Conservation (phyloP, 92 coral and sea anemone species). For the Zoanthus solanderi region DNA sequence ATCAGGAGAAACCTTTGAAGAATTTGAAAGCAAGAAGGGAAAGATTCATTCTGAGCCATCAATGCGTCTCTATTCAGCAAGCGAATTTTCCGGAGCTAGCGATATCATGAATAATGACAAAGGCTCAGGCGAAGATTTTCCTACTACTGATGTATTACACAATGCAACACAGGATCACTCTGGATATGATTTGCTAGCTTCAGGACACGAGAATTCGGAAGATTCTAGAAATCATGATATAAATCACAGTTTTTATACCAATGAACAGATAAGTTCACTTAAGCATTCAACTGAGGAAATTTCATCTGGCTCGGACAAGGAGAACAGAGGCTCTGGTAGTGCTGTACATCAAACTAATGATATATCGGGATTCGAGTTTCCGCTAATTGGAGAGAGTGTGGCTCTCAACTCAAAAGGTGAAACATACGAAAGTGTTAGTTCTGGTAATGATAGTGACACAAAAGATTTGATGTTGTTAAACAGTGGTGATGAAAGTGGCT, state of each 20-base stretch:
- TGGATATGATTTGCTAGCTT: conserved; percentile 10
- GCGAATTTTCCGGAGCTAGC: neutral
- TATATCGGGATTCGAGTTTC: conserved; percentile 37
- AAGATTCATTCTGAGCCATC: neutral
- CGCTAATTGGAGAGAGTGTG: neutral
- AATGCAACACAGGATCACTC: neutral
- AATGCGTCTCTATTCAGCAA: neutral
- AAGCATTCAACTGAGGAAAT: neutral
- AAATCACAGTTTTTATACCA: neutral
- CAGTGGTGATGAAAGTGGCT: too few relatives aligned
- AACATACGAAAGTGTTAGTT: neutral
- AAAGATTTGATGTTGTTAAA: too few relatives aligned
- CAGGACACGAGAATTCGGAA: conserved; percentile 14
- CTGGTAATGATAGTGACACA: neutral
- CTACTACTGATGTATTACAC: neutral
- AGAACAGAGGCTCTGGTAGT: neutral
- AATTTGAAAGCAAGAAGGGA: too few relatives aligned
- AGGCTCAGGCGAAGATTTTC: too few relatives aligned
- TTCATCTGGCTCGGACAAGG: conserved; percentile 18
- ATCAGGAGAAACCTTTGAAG: neutral
- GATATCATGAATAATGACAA: neutral
- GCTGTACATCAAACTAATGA: neutral
- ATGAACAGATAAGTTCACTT: neutral
- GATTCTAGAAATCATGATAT: conserved; percentile 1
- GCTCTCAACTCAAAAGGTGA: neutral